Base-by-base conservation (phyloP, 2,113 vertebrate species). In the Thamnaconus septentrionalis region DNA sequence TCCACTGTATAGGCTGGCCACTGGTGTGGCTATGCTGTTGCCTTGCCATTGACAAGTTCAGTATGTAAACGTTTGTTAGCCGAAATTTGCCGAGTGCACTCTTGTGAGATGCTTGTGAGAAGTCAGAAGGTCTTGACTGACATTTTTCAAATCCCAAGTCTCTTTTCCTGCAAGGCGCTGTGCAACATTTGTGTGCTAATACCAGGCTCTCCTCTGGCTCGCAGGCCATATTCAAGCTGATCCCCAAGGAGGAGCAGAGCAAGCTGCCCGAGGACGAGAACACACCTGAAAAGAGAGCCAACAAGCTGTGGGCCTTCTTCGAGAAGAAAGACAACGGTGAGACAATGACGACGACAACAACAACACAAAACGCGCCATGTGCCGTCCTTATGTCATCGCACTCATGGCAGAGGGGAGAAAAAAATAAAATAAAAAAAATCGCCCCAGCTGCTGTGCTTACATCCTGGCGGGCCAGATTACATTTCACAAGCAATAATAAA, bases 171-270 rank as follows among this genome's bases (percentile, higher is more conserved):
- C 18, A 31, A 31, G 18, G 18, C 18, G 18, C 18, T 31, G 18
- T 31, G 18, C 18, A 31, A 31, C 41, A 18, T 41, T 71, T 50
- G 9, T 61, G 31, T 56, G 3, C 8, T 46, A 41, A 31, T 31
- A 31, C 18, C 18, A 31, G 18, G 18, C 18, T 31, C 18, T 31
- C 18, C 18, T 59, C 3, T 44, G 6, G 6, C 49, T 10, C 78
- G 58, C 73, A 96, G 95, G 91, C 95, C 45, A 94, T 95, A 78
- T 96, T 96, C 91, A 96, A 93, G 83, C 93, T 96, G 91, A 96
- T 95, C 80, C 93, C 81, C 5, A 92, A 89, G n/a, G 93, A 94
- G 9, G 93, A 95, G 0, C 77, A 87, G 77, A 79, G 81, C 55
- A 76, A 69, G 58, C 90, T 96, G 55, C 89, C 93, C n/a, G 87